Evolutionary conservation across 2,113 vertebrate species (phyloP).

Genomic region (Ictalurus punctatus): DNA sequence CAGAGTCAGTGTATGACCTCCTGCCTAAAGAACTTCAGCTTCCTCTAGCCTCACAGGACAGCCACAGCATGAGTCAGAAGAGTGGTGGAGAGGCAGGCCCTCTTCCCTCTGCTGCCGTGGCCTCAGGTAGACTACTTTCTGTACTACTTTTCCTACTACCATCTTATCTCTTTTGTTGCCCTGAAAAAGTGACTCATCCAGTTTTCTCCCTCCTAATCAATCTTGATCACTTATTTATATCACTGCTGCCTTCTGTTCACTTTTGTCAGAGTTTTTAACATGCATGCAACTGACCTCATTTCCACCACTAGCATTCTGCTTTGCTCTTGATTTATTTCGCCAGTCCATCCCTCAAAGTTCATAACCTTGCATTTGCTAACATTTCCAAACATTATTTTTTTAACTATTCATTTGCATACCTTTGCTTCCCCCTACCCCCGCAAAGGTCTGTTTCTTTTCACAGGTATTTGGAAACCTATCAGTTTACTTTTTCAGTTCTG

Average conservation of each 20-base stretch:
- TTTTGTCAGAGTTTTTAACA: neutral
- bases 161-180: conserved; percentile 18
- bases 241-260: conserved; percentile 13
- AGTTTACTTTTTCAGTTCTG: conserved; percentile 6
- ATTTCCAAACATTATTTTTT: neutral
- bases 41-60: conserved; percentile 83
- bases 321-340: neutral
- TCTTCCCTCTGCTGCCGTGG: conserved; percentile 89
- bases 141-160: conserved; percentile 50
- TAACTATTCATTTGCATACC: neutral
- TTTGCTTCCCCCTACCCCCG: neutral
- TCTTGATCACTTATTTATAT: neutral
- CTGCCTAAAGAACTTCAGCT: conserved; percentile 99
- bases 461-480: neutral
- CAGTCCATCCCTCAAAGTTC: neutral
- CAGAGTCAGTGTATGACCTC: conserved; percentile 99
- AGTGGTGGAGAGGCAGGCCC: conserved; percentile 95
- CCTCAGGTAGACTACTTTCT: conserved; percentile 85
- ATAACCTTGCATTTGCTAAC: conserved; percentile 11
- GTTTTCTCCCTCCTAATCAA: conserved; percentile 32
- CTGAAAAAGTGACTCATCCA: neutral
- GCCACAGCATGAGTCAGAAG: conserved; percentile 97
- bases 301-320: neutral
- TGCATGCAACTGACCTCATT: neutral
- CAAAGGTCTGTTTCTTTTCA: neutral